Evolutionary conservation across 2,888 invertebrate genomes (phyloP).

Genomic region (Ernsta delagoae): DNA sequence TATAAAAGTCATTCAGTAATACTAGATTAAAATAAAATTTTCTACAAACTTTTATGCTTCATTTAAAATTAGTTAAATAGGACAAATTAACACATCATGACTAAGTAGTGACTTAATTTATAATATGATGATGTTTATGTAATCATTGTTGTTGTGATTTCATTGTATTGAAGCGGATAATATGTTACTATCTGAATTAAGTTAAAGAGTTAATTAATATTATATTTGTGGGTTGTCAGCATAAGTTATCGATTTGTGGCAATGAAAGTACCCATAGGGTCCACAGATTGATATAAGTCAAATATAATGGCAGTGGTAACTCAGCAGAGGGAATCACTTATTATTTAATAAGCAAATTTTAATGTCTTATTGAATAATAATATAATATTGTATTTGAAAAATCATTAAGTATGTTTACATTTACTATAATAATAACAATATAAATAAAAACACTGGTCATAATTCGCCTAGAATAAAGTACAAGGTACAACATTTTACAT

Average conservation of each 20-base stretch:
- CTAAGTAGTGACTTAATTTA: not conserved
- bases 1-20: not conserved
- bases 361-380: too few species aligned
- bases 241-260: too few species aligned
- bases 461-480: conserved; percentile 18
- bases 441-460: not conserved
- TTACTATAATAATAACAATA: too few species aligned
- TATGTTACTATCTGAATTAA: not conserved
- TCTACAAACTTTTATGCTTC: conserved; percentile 9
- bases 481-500: conserved; percentile 20
- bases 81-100: not conserved
- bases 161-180: not conserved
- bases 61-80: not conserved
- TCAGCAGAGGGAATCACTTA: too few species aligned
- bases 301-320: too few species aligned
- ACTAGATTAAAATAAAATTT: conserved; percentile 3
- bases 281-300: too few species aligned
- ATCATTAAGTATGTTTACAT: too few species aligned
- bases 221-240: too few species aligned
- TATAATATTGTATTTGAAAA: too few species aligned
- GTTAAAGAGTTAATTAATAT: too few species aligned
- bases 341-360: too few species aligned
- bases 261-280: too few species aligned
- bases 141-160: not conserved
- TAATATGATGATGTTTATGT: not conserved